Evolutionary conservation across 2,113 vertebrate species (phyloP), one percentile per base, ranked within the genome.

Genomic region (Dicrurus megarhynchus): DNA sequence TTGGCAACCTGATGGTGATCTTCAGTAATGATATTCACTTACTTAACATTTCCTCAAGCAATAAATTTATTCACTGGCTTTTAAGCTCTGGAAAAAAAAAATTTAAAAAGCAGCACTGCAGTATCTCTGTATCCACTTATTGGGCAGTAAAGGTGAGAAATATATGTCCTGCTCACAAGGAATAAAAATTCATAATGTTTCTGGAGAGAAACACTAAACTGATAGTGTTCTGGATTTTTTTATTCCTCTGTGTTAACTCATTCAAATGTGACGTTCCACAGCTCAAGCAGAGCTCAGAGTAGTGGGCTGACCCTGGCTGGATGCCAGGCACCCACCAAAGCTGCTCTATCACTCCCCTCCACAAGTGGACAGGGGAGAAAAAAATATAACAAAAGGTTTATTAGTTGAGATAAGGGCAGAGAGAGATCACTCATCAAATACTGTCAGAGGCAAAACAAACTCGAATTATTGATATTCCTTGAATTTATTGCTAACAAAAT

Each of bases 41-140:
- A 61, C 17, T 89, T 79, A 81, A 83, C 56, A 95, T 86, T 86
- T 87, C 70, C 53, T 81, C 65, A 87, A 90, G 80, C 59, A 93
- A 47, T 16, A 92, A 73, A 94, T 92, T 68, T 91, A 57, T 89
- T 86, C 84, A 55, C 57, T 59, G 14, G 11, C 11, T 56, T 90
- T 73, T 89, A 82, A 95, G 37, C 9, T 52, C 6, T 50, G 24
- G 10, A 4, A 47, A 30, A 90, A 76, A 30, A 33, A 67, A 93
- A 81, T 11, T 32, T 13, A 26, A 78, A 37, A 77, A 52, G 16
- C 26, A 59, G 20, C 37, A 42, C 9, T 90, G 55, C 52, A 80
- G 16, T 37, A 7, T 89, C 17, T 89, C 59, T 52, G 27, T 60
- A 57, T 37, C 22, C 39, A 59, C 47, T 52, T 90, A 77, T 4